Conservation (phyloP, 92 coral and sea anemone genomes). For the Palythoa grandiflora region DNA sequence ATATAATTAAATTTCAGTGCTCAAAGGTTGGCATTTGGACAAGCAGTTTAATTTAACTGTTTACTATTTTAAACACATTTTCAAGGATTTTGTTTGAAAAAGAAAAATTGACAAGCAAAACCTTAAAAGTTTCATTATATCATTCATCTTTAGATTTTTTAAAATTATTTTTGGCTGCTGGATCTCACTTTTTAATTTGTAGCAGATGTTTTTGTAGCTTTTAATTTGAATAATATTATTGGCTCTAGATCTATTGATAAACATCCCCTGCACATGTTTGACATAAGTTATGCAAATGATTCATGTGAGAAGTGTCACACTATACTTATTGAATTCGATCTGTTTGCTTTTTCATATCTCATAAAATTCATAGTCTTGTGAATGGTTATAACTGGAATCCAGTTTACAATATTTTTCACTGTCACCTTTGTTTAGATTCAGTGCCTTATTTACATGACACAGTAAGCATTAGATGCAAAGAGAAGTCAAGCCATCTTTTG, state of each 20-base stretch:
- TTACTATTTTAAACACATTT: too few relatives aligned
- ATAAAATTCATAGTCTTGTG: neutral
- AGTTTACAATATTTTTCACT: neutral
- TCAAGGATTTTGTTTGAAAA: too few relatives aligned
- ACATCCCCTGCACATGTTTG: constrained; percentile 36
- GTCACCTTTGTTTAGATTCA: neutral
- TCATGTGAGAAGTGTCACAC: neutral
- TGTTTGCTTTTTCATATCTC: neutral
- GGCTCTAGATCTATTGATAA: neutral
- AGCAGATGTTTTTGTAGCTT: neutral
- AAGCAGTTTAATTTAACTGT: too few relatives aligned
- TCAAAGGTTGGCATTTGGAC: too few relatives aligned
- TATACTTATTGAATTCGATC: neutral
- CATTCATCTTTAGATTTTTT: too few relatives aligned
- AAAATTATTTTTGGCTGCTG: too few relatives aligned
- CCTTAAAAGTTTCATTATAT: too few relatives aligned
- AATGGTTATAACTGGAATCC: neutral
- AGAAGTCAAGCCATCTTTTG: neutral
- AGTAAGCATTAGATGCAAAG: neutral
- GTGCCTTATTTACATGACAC: neutral
- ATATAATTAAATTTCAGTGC: too few relatives aligned
- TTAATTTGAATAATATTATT: neutral
- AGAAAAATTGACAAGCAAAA: too few relatives aligned
- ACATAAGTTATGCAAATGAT: constrained; percentile 38
- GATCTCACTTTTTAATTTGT: too few relatives aligned